Conservation (phyloP, 2,888 invertebrate species). For the Ceraclea dissimilis region DNA sequence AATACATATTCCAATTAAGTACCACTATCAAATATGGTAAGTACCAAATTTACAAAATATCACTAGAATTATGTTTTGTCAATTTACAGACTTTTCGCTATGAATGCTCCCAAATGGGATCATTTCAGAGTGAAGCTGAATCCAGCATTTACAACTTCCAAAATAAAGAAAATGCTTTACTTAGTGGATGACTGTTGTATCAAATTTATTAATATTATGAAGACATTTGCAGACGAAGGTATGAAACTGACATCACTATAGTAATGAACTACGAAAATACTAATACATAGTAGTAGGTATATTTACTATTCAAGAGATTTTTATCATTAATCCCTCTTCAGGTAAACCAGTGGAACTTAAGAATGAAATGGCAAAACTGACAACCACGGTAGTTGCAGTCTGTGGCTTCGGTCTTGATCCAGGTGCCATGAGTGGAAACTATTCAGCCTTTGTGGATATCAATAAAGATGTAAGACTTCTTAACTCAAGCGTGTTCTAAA, state of each 20-base stretch:
- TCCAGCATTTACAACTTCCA: slow-evolving; percentile 9
- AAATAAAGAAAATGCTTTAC: slow-evolving; percentile 15
- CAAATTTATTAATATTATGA: slow-evolving; percentile 2
- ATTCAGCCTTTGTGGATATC: slow-evolving; percentile 13
- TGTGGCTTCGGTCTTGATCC: slow-evolving; percentile 17
- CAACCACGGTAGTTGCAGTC: slow-evolving; percentile 9
- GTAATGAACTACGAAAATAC: too few species aligned
- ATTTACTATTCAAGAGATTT: too few species aligned
- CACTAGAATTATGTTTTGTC: too few species aligned
- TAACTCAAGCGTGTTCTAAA: too few species aligned
- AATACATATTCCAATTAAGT: not conserved
- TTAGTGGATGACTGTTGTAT: slow-evolving; percentile 16
- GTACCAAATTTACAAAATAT: too few species aligned
- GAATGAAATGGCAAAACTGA: slow-evolving; percentile 16
- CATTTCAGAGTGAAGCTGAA: slow-evolving; percentile 11
- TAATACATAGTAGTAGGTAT: too few species aligned
- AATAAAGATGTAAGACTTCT: slow-evolving; percentile 16
- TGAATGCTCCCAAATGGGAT: slow-evolving; percentile 12
- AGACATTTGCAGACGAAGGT: not conserved
- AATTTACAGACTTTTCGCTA: slow-evolving; percentile 8
- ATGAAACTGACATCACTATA: too few species aligned
- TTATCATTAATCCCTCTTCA: too few species aligned
- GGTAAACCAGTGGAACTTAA: slow-evolving; percentile 12
- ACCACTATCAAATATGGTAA: too few species aligned
- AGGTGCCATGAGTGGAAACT: slow-evolving; percentile 7